Percentiles rank a stretch among this genome's conserved stretches.
phyloP scores from a whole-genome alignment of 2,888 invertebrate genomes.

The Sphaeridia pumilis region DNA sequence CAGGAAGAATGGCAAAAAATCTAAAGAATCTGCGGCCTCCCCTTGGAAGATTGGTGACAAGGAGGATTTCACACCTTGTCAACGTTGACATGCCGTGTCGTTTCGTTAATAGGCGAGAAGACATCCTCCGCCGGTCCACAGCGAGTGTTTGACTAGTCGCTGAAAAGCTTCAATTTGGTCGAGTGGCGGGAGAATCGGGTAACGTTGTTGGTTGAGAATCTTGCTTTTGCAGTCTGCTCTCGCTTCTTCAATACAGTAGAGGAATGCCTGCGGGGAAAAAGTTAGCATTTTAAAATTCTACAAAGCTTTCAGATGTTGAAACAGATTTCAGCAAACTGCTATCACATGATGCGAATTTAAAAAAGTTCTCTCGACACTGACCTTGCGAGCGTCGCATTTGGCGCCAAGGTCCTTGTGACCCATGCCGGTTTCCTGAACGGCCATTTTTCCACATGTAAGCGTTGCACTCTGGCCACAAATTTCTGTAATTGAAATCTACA shows the following conservation, averaged over 20 bases:
- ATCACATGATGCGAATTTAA: background rate
- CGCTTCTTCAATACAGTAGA: slow-evolving; percentile 4
- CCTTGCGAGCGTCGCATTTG: slow-evolving; percentile 8
- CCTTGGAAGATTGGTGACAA: too few relatives aligned
- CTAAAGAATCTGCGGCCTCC: too few relatives aligned
- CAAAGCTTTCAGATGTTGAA: background rate
- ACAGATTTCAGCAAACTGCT: background rate
- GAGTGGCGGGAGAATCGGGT: slow-evolving; percentile 1
- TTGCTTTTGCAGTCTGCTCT: slow-evolving; percentile 7
- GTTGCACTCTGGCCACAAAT: slow-evolving; percentile 7
- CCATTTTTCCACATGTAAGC: slow-evolving; percentile 1
- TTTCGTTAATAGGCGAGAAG: background rate
- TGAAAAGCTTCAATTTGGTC: background rate
- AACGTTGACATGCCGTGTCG: background rate
- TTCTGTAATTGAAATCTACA: slow-evolving; percentile 1
- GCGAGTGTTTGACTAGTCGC: slow-evolving; percentile 1
- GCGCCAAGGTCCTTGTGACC: background rate
- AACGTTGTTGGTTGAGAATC: background rate
- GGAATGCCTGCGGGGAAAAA: background rate
- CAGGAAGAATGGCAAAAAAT: too few relatives aligned
- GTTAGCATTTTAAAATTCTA: background rate
- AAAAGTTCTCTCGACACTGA: background rate
- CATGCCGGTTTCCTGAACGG: background rate
- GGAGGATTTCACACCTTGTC: too few relatives aligned
- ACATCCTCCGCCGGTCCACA: slow-evolving; percentile 12